These are phyloP conservation scores for Grammomys dolichurus DNA, from an alignment of 2,113 vertebrate species.

Conservation along the genomic window DNA sequence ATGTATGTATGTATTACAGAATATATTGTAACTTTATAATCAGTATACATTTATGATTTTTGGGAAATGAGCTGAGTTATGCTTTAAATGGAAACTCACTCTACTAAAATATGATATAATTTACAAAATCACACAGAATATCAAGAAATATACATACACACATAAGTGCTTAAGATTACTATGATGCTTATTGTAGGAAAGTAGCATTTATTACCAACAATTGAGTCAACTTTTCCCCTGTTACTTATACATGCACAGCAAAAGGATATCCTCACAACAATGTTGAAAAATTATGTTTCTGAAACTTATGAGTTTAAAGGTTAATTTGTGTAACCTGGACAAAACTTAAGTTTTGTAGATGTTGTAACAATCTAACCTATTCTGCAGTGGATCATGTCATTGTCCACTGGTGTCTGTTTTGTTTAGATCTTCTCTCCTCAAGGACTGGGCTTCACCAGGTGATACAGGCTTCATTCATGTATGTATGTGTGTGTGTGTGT, in stretches of 20 bases:
- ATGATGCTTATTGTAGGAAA: background rate
- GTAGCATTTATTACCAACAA: background rate
- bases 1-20: background rate
- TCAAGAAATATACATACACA: background rate
- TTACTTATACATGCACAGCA: rapidly evolving
- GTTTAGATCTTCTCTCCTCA: rapidly evolving
- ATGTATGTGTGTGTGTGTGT: background rate
- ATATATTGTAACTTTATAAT: background rate
- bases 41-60: background rate
- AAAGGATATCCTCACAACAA: background rate
- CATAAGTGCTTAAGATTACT: background rate
- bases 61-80: background rate
- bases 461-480: rapidly evolving
- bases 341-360: background rate
- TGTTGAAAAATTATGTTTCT: background rate
- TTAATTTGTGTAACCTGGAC: background rate
- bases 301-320: background rate
- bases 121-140: background rate
- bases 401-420: rapidly evolving
- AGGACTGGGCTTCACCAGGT: background rate
- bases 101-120: background rate
- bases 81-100: background rate
- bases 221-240: rapidly evolving
- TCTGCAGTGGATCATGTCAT: background rate
- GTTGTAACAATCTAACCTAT: rapidly evolving